A percentile compares a stretch with the other conserved stretches of the same genome.
These are phyloP conservation scores for Pegoplata infirma DNA, from an alignment of 2,888 invertebrate species.

Conservation along the genomic window DNA sequence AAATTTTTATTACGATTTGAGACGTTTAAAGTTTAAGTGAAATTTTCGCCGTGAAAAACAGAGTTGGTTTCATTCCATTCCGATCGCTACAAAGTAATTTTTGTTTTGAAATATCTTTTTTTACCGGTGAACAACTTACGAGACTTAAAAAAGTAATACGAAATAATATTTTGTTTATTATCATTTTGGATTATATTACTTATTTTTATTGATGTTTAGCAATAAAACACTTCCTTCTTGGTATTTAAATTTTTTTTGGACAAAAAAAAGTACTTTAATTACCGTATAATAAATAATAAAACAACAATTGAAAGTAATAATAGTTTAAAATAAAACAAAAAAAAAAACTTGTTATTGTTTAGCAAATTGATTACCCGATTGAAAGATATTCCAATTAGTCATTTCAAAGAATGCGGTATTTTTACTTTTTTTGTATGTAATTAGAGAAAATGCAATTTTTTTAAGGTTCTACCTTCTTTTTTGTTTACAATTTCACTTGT, in stretches of 20 bases:
- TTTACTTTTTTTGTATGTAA: not conserved
- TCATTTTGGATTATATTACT: not conserved
- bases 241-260: not conserved
- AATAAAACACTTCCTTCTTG: not conserved
- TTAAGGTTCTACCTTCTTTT: not conserved
- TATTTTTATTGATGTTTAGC: not conserved
- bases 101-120: too few species aligned
- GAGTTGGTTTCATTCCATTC: too few species aligned
- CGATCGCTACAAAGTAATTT: too few species aligned
- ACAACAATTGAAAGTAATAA: not conserved
- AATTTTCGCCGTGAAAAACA: too few species aligned
- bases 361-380: not conserved
- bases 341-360: too few species aligned
- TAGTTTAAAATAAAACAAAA: not conserved
- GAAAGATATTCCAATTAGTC: not conserved
- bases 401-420: not conserved
- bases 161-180: not conserved
- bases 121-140: too few species aligned
- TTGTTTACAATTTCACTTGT: not conserved
- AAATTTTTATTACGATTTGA: too few species aligned
- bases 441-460: not conserved
- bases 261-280: too few species aligned
- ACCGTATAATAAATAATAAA: not conserved
- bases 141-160: not conserved
- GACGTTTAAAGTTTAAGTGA: too few species aligned